Conservation (phyloP, 2,113 vertebrate genomes). For the Puma concolor region DNA sequence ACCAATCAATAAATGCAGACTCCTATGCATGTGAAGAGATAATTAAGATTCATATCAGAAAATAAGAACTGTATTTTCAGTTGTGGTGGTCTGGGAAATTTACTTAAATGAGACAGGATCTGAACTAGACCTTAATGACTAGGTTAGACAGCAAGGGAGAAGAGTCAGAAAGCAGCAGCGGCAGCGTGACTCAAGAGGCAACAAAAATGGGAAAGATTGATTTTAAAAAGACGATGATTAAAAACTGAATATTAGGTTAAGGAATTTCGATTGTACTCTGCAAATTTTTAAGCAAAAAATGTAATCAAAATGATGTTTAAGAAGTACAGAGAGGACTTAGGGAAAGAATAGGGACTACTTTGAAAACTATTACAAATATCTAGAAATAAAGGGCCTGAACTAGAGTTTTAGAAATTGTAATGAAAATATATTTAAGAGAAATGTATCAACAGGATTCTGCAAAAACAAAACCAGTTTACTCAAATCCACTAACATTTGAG, state of each 20-base stretch:
- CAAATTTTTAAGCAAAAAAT: conserved; percentile 18
- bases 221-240: background rate
- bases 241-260: background rate
- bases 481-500: background rate
- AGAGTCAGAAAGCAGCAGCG: background rate
- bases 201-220: background rate
- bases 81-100: background rate
- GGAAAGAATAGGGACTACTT: background rate
- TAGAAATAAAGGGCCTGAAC: background rate
- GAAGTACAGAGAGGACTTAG: background rate
- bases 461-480: conserved; percentile 4
- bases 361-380: background rate
- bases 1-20: background rate
- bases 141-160: background rate
- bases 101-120: background rate
- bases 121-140: conserved; percentile 3
- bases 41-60: background rate
- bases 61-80: background rate
- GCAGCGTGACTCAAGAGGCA: background rate
- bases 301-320: background rate
- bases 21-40: background rate
- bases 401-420: background rate
- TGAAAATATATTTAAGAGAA: background rate
- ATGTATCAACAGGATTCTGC: background rate
- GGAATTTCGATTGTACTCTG: background rate